phyloP scores from a whole-genome alignment of 2,113 vertebrate genomes.

The Xiphophorus hellerii region DNA sequence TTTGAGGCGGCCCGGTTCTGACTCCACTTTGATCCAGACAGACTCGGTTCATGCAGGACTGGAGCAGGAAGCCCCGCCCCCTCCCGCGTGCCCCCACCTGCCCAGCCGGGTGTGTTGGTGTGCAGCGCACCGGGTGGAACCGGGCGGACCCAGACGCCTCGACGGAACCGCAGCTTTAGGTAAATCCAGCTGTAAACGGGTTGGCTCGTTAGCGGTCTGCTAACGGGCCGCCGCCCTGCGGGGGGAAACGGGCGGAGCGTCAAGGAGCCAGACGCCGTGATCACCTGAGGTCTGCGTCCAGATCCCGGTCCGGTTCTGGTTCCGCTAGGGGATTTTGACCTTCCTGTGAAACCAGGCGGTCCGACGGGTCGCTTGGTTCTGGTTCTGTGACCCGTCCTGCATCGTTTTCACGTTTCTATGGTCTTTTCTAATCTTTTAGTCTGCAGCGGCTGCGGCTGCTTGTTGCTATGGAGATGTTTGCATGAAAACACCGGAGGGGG shows the following conservation, averaged over 20 bases:
- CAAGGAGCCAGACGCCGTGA: conserved; percentile 29
- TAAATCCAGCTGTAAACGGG: conserved; percentile 51
- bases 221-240: conserved; percentile 22
- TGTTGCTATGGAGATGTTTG: conserved; percentile 56
- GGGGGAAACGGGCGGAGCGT: not conserved
- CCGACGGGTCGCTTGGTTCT: no score
- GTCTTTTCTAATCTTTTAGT: conserved; percentile 57
- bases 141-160: conserved; percentile 49
- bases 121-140: conserved; percentile 22
- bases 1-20: no score
- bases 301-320: not conserved
- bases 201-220: conserved; percentile 31
- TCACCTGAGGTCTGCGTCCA: conserved; percentile 32
- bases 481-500: conserved; percentile 43
- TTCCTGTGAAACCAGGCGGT: no score
- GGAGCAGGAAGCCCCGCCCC: no score
- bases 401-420: conserved; percentile 47
- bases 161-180: conserved; percentile 49
- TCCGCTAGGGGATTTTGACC: no score
- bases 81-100: no score
- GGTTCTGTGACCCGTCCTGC: not conserved
- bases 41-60: no score
- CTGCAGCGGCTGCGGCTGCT: conserved; percentile 37
- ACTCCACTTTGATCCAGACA: no score
- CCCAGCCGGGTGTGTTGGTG: conserved; percentile 34